Conservation (phyloP, 1,140 invertebrate genomes). For the Bombus picipes region DNA sequence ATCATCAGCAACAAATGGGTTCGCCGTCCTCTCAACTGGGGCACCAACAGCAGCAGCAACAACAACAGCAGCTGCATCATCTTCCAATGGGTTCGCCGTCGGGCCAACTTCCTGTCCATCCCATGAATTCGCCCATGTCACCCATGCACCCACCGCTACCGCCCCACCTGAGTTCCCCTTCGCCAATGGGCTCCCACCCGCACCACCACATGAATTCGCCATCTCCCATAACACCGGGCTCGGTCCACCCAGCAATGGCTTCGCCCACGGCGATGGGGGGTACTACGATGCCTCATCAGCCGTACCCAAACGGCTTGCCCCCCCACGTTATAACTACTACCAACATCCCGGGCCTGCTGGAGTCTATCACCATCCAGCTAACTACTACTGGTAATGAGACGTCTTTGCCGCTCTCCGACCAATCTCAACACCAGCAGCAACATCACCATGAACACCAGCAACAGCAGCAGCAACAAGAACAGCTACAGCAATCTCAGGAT, state of each 20-base stretch:
- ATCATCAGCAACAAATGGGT: slow-evolving; percentile 72
- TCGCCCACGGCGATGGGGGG: slow-evolving; percentile 84
- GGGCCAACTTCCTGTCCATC: slow-evolving; percentile 65
- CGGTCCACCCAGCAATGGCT: slow-evolving; percentile 83
- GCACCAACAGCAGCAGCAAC: slow-evolving; percentile 43
- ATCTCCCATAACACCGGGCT: slow-evolving; percentile 78
- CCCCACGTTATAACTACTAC: slow-evolving; percentile 90
- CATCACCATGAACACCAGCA: slow-evolving; percentile 71
- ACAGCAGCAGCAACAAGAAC: slow-evolving; percentile 76
- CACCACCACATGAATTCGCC: slow-evolving; percentile 79
- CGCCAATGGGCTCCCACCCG: slow-evolving; percentile 74
- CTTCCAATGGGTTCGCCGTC: slow-evolving; percentile 61
- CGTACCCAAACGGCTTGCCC: slow-evolving; percentile 91
- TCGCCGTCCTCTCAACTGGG: slow-evolving; percentile 68
- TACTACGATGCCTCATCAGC: slow-evolving; percentile 85
- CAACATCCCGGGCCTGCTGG: slow-evolving; percentile 78
- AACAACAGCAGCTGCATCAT: slow-evolving; percentile 57
- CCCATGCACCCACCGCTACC: slow-evolving; percentile 73
- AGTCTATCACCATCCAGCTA: slow-evolving; percentile 87
- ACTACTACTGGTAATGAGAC: slow-evolving; percentile 88
- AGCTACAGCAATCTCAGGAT: slow-evolving; percentile 81
- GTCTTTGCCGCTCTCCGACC: slow-evolving; percentile 8
- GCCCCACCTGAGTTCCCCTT: slow-evolving; percentile 77
- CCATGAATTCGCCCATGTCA: slow-evolving; percentile 78
- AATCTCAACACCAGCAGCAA: slow-evolving; percentile 60